A percentile compares a stretch with the other conserved stretches of the same genome.
Conservation (phyloP, 2,797 vertebrate genomes). For the Leontocebus nigricollis region DNA sequence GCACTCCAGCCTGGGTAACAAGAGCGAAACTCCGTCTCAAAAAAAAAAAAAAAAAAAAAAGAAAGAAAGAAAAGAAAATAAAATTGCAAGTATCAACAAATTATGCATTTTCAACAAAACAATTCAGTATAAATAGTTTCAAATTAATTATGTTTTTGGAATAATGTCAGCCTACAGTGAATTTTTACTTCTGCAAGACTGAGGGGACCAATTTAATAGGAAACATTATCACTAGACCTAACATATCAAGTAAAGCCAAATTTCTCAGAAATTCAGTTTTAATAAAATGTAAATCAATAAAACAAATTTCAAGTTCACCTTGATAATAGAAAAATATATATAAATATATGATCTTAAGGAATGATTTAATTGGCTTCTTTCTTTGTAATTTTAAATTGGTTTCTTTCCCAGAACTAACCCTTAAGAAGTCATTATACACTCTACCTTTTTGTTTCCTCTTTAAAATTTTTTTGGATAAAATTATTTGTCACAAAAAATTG, state of each 20-base stretch:
- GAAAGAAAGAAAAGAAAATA: neutral
- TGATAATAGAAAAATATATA: neutral
- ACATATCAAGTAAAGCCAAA: neutral
- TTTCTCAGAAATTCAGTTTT: neutral
- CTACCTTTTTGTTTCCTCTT: neutral
- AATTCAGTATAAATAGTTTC: neutral
- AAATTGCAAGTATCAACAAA: neutral
- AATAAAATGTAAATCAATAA: neutral
- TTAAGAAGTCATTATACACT: neutral
- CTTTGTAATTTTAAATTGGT: neutral
- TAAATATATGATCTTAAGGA: neutral
- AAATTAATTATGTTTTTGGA: conserved; percentile 36
- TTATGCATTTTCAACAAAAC: conserved; percentile 9
- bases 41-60: too few relatives aligned
- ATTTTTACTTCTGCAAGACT: neutral
- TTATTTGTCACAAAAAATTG: neutral
- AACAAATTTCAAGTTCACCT: neutral
- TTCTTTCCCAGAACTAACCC: neutral
- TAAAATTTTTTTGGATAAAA: neutral
- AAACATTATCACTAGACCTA: neutral
- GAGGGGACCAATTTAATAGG: neutral
- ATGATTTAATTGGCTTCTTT: neutral
- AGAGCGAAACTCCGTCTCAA: too few relatives aligned
- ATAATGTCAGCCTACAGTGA: neutral
- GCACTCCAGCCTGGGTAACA: too few relatives aligned